Evolutionary conservation across 2,888 invertebrate species (phyloP), one percentile per base, ranked within the genome.

Genomic region (Autographa gamma): DNA sequence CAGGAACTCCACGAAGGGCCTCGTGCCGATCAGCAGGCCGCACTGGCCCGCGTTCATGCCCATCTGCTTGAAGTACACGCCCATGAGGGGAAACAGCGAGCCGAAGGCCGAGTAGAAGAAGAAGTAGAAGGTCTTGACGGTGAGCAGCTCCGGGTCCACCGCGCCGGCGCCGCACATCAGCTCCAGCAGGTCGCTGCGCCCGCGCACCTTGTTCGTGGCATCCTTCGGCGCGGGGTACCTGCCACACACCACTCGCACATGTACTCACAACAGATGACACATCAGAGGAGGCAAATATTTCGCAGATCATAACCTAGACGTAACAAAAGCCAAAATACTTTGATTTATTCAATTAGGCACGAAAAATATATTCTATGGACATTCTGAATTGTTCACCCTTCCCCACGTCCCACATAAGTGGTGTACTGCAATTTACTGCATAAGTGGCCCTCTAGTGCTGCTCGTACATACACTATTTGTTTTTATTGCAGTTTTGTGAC

Each of bases 91-190:
- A 91, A 99, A 99, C 18, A 99, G 96, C 0, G 99, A 99, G 8
- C 99, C 99, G 91, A 99, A 99, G 0, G 99, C 99, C 58, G 99
- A 99, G 94, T 99, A 99, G 96, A 99, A 99, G 96, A 99, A 99
- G 95, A 99, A 99, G 93, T 99, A 99, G 95, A 99, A 99, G 31
- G 98, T 97, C 94, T 99, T 99, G 83, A 99, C 99, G 67, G 99
- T 97, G 82, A 99, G 96, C 66, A 99, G 96, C 92, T 99, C 99
- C 84, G 98, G 98, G 92, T 99, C 98, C 56, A 98, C 97, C 48
- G 97, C 96, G 76, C 91, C 94, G 0, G 98, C 98, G 43, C 98
- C 98, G 90, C 97, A 98, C 79, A 98, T 92, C 92, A 97, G 96
- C 95, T 98, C 98, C 84, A 98, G 93, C 83, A 98, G 90, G 92